A percentile compares a stretch with the other conserved stretches of the same genome.
Conservation (phyloP, 2,797 vertebrate species). For the Champsocephalus gunnari region DNA sequence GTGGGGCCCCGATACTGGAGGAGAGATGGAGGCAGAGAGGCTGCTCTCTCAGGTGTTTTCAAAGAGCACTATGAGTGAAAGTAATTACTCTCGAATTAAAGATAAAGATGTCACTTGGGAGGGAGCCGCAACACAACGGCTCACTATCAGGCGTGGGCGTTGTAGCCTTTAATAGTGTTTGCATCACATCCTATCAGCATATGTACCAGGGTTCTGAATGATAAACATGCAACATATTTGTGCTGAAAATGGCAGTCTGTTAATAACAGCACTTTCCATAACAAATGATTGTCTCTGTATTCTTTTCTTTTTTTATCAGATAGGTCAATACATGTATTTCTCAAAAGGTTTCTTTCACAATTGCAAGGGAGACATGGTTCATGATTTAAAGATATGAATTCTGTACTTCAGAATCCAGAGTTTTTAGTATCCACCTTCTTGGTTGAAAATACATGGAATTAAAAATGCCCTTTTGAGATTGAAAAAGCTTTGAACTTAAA, state of each 20-base stretch:
- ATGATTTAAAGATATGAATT: conserved; percentile 82
- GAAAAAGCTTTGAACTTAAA: conserved; percentile 94
- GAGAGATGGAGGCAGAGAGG: conserved; percentile 73
- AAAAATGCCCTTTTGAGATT: conserved; percentile 97
- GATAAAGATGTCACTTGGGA: conserved; percentile 81
- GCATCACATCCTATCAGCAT: conserved; percentile 15
- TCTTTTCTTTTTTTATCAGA: conserved; percentile 57
- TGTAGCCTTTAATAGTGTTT: conserved; percentile 2
- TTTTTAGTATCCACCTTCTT: conserved; percentile 81
- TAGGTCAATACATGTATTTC: conserved; percentile 67
- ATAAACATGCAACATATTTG: conserved; percentile 50
- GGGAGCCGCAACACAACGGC: conserved; percentile 58
- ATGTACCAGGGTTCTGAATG: neutral
- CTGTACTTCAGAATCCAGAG: conserved; percentile 78
- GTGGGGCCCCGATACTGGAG: conserved; percentile 71
- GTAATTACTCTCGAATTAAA: conserved; percentile 84
- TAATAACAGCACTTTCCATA: conserved; percentile 35
- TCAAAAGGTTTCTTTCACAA: conserved; percentile 77
- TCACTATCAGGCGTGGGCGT: conserved; percentile 28
- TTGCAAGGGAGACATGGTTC: conserved; percentile 74
- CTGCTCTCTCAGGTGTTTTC: conserved; percentile 82
- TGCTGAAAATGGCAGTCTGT: conserved; percentile 30
- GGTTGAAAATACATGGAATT: conserved; percentile 88
- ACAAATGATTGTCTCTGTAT: conserved; percentile 44
- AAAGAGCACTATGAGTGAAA: conserved; percentile 73